Evolutionary conservation across 2,797 vertebrate species (phyloP), one percentile per base, ranked within the genome.

Genomic region (Dermochelys coriacea): DNA sequence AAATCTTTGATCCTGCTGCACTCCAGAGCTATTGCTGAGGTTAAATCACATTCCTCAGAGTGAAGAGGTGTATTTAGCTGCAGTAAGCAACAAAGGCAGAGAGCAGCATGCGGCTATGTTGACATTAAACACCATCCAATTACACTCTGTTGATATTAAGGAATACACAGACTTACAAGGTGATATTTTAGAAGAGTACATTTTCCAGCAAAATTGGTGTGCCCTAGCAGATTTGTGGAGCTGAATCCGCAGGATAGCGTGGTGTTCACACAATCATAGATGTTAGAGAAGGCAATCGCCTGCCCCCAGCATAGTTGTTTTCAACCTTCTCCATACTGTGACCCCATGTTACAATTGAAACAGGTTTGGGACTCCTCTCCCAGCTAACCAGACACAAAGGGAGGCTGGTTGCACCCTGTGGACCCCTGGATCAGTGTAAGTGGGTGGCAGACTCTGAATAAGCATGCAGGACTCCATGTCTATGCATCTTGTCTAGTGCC

Each of bases 101-200:
- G 21, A 86, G 55, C 55, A 86, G 27, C 0, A 0, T 8, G 6
- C 49, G 21, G 16, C 68, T 86, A 8, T 45, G 7, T 8, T 86
- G 89, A 80, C 82, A 49, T 49, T 77, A 49, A 82, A 84, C 61
- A 55, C 47, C 37, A n/a, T 64, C 34, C 23, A 29, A 0, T 74
- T 78, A 86, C 45, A n/a, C 31, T 86, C 4, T 86, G 54, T 27
- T 55, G 47, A 31, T 82, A 64, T 31, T 64, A 86, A 88, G 88
- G n/a, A 49, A 77, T 77, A 49, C 54, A 78, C 8, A 27, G 23
- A 77, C 23, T 81, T 82, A 55, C 47, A 4, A 52, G 61, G 55
- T 50, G 75, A 57, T 84, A 75, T n/a, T 5, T 37, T 82, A 88
- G 68, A 95, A 86, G 34, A 12, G 52, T 81, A 25, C 1, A 2